Evolutionary conservation across 2,888 invertebrate species (phyloP).

Genomic region (Diachrysia chrysitis): DNA sequence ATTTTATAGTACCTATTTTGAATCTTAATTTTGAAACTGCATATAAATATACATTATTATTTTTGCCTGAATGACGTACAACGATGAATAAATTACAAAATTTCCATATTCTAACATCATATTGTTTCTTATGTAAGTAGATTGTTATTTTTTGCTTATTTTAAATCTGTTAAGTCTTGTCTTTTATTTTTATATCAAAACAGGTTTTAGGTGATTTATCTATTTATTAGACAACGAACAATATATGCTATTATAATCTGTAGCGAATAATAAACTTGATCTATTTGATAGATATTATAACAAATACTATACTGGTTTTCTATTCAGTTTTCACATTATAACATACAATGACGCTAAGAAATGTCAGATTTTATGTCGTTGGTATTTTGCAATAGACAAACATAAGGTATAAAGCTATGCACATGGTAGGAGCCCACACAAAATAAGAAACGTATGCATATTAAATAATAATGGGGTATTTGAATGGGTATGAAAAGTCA

Average conservation of each 20-base stretch:
- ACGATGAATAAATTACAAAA: neutral
- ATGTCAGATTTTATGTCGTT: neutral
- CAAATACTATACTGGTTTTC: neutral
- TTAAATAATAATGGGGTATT: no score
- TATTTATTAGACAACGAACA: conserved; percentile 23
- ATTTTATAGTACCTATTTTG: no score
- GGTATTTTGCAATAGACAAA: neutral
- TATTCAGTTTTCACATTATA: neutral
- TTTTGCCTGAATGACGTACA: conserved; percentile 19
- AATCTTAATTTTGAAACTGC: no score
- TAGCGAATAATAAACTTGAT: neutral
- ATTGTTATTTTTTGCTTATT: conserved; percentile 16
- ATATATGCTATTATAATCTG: conserved; percentile 19
- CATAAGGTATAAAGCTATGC: neutral
- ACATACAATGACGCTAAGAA: neutral
- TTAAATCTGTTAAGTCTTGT: conserved; percentile 16
- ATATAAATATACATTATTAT: no score
- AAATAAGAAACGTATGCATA: neutral
- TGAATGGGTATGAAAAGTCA: no score
- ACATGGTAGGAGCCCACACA: neutral
- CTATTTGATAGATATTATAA: neutral
- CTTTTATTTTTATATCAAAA: conserved; percentile 23
- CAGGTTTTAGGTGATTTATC: conserved; percentile 30
- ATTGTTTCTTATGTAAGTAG: conserved; percentile 1
- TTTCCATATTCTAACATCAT: conserved; percentile 9